Evolutionary conservation across 2,888 invertebrate species (phyloP).

Genomic region (Machimus atricapillus): DNA sequence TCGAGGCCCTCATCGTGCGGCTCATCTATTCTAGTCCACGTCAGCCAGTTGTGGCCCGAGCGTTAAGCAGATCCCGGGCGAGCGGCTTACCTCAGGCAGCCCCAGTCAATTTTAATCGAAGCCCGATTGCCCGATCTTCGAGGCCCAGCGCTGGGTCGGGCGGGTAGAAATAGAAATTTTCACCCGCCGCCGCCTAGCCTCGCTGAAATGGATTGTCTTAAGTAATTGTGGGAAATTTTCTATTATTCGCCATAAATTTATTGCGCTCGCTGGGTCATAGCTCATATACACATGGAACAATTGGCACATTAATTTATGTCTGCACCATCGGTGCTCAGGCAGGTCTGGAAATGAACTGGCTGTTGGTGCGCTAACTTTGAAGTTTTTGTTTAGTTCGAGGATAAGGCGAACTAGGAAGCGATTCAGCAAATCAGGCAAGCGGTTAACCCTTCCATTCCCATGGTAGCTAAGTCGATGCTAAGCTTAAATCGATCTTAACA

Average conservation of each 20-base stretch:
- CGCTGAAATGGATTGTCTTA: conserved; percentile 10
- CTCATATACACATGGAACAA: conserved; percentile 17
- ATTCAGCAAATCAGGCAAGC: neutral
- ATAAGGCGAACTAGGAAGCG: neutral
- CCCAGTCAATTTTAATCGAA: conserved; percentile 3
- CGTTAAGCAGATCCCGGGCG: neutral
- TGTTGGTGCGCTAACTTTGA: neutral
- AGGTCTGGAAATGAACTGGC: neutral
- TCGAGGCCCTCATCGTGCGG: neutral
- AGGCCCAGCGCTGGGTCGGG: neutral
- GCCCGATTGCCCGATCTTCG: neutral
- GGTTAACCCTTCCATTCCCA: neutral
- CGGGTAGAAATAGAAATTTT: neutral
- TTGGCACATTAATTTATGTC: conserved; percentile 25
- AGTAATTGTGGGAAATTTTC: conserved; percentile 35
- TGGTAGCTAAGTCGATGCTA: neutral
- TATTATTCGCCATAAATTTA: conserved; percentile 27
- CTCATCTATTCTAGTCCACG: conserved; percentile 29
- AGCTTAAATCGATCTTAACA: neutral
- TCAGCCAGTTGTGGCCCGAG: neutral
- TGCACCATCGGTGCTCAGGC: neutral
- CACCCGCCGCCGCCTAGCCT: neutral
- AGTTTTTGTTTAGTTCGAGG: neutral
- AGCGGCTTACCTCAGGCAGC: neutral
- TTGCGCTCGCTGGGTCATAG: conserved; percentile 11